Evolutionary conservation across 1,140 invertebrate genomes (phyloP).

Genomic region (Araneus ventricosus): DNA sequence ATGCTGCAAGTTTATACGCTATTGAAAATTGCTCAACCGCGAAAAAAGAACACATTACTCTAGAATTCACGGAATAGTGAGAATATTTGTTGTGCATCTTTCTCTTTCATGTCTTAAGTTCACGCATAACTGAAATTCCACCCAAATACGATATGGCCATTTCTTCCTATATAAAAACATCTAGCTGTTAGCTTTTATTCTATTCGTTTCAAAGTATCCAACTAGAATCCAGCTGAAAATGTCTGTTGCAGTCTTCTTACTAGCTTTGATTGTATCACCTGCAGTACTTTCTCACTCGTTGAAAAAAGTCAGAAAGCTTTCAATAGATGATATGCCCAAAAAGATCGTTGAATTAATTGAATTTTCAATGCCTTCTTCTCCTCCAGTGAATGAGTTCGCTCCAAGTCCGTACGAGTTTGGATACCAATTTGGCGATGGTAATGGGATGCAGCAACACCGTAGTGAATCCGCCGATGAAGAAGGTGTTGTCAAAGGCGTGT

Average conservation of each 20-base stretch:
- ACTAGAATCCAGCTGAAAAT: background rate
- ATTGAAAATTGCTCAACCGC: background rate
- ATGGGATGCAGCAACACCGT: constrained; percentile 65
- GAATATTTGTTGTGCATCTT: background rate
- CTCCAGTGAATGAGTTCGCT: background rate
- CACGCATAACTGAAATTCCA: background rate
- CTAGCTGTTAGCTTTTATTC: background rate
- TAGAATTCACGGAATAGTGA: background rate
- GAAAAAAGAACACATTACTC: background rate
- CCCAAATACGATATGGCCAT: background rate
- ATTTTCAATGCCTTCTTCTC: constrained; percentile 1
- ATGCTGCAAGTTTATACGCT: background rate
- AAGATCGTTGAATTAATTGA: background rate
- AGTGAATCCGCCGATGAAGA: constrained; percentile 62
- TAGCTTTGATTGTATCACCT: background rate
- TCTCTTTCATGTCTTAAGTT: background rate
- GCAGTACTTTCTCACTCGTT: background rate
- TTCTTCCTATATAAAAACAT: background rate
- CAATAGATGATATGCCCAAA: background rate
- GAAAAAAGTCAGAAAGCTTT: background rate
- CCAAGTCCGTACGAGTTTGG: constrained; percentile 72
- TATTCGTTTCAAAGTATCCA: background rate
- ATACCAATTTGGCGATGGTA: constrained; percentile 74
- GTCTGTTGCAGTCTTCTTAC: background rate
- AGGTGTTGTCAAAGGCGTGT: constrained; percentile 58